Conservation (phyloP, 2,888 invertebrate species). For the Nasonovia ribisnigri region DNA sequence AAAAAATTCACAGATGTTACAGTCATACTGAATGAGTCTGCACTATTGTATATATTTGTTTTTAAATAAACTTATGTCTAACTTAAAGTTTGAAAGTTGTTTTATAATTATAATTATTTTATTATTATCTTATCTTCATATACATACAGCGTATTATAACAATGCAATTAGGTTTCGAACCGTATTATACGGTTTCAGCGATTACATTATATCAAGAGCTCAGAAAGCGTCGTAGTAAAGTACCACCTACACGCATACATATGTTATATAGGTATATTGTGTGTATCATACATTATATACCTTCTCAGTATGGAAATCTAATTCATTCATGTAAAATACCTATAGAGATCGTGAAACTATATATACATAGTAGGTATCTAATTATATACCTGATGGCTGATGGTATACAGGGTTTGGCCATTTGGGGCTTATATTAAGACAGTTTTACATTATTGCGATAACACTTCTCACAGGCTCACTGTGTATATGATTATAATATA, state of each 20-base stretch:
- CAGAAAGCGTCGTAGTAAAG: not conserved
- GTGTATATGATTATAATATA: not conserved
- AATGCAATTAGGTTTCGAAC: constrained; percentile 2
- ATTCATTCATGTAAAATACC: not conserved
- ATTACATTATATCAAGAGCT: not conserved
- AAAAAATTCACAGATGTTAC: not conserved
- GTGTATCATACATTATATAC: not conserved
- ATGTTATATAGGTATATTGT: no score
- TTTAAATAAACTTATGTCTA: not conserved
- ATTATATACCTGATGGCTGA: not conserved
- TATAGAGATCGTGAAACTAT: not conserved
- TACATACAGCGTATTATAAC: not conserved
- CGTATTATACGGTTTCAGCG: not conserved
- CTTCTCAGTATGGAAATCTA: not conserved
- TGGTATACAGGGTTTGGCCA: not conserved
- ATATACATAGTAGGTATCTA: not conserved
- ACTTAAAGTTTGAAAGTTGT: not conserved
- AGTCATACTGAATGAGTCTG: not conserved
- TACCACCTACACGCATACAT: not conserved
- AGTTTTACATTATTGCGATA: not conserved
- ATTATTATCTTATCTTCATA: not conserved
- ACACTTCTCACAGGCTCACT: not conserved
- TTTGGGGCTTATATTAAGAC: not conserved
- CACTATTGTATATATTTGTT: not conserved
- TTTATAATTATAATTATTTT: not conserved